phyloP scores from a whole-genome alignment of 1,140 invertebrate species.

The Hycleus cichorii region DNA sequence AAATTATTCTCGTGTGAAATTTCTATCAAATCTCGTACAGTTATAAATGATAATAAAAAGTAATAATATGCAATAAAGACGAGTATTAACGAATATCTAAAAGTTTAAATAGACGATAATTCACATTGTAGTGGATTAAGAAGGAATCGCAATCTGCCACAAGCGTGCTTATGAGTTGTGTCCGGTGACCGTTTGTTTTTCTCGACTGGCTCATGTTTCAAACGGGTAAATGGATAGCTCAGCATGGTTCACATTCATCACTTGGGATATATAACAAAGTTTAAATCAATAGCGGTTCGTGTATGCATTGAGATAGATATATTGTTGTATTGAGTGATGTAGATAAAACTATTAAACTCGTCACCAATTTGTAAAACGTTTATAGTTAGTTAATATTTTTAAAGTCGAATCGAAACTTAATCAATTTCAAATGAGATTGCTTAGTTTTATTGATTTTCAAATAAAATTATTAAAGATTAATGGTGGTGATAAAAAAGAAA shows the following conservation, averaged over 20 bases:
- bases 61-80: too few species aligned
- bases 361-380: slow-evolving; percentile 24
- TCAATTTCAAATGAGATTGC: too few species aligned
- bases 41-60: too few species aligned
- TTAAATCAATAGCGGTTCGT: slow-evolving; percentile 37
- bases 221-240: slow-evolving; percentile 31
- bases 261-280: slow-evolving; percentile 35
- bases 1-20: too few species aligned
- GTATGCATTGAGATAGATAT: slow-evolving; percentile 30
- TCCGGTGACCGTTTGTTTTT: slow-evolving; percentile 34
- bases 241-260: slow-evolving; percentile 35
- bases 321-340: slow-evolving; percentile 31
- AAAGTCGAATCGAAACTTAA: too few species aligned
- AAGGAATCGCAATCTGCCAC: slow-evolving; percentile 32
- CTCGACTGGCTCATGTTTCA: slow-evolving; percentile 31
- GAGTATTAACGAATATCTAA: slow-evolving; percentile 27
- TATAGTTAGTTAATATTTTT: slow-evolving; percentile 13
- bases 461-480: too few species aligned
- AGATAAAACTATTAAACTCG: slow-evolving; percentile 31
- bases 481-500: too few species aligned
- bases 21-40: too few species aligned
- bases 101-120: slow-evolving; percentile 38
- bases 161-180: slow-evolving; percentile 37
- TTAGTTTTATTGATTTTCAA: too few species aligned
- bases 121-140: slow-evolving; percentile 32